Percentiles rank a stretch among this genome's conserved stretches.
Conservation (phyloP, 2,797 vertebrate species). For the Thalassophryne amazonica region DNA sequence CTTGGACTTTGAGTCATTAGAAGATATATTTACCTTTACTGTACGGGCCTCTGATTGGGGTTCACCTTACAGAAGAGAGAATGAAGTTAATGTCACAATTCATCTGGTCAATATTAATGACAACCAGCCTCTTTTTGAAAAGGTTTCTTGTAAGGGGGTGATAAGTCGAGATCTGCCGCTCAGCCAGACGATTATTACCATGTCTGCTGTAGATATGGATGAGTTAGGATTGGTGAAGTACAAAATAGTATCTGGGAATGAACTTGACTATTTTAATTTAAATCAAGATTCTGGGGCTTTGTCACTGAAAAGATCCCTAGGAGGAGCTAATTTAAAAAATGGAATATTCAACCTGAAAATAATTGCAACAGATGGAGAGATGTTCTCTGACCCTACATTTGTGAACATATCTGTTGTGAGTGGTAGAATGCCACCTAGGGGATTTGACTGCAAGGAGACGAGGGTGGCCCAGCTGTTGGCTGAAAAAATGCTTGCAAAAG, state of each 20-base stretch:
- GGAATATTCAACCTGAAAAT: slow-evolving; percentile 87
- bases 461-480: slow-evolving; percentile 90
- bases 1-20: slow-evolving; percentile 92
- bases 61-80: slow-evolving; percentile 89
- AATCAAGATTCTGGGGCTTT: slow-evolving; percentile 89
- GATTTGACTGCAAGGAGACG: slow-evolving; percentile 89
- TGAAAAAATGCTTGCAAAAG: slow-evolving; percentile 89
- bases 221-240: slow-evolving; percentile 90
- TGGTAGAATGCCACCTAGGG: slow-evolving; percentile 75
- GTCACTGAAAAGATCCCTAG: slow-evolving; percentile 84
- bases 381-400: slow-evolving; percentile 84
- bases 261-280: slow-evolving; percentile 86
- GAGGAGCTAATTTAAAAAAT: slow-evolving; percentile 77
- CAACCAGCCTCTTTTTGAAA: slow-evolving; percentile 94
- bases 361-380: slow-evolving; percentile 90
- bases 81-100: slow-evolving; percentile 88
- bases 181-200: slow-evolving; percentile 86
- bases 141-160: slow-evolving; percentile 88
- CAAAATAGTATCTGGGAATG: slow-evolving; percentile 88
- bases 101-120: slow-evolving; percentile 92
- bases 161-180: slow-evolving; percentile 88
- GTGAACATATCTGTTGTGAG: slow-evolving; percentile 90
- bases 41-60: slow-evolving; percentile 96
- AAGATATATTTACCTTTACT: slow-evolving; percentile 85
- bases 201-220: slow-evolving; percentile 95